Percentiles rank a stretch among this genome's conserved stretches.
Conservation (phyloP, 1,140 invertebrate species). For the Akabosia matsudoensis region DNA sequence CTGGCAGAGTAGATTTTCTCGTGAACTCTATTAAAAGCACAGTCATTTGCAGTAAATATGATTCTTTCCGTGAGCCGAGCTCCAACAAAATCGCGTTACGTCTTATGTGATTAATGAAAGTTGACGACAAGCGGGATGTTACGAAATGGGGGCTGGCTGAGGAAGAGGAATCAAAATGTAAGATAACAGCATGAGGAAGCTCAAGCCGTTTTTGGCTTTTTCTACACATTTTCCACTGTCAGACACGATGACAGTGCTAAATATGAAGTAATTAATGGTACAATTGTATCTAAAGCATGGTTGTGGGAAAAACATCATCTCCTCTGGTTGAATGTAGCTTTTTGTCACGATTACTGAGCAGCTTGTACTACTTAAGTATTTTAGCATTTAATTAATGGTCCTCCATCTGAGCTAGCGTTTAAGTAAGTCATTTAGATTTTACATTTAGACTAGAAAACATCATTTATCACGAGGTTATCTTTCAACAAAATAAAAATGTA, state of each 20-base stretch:
- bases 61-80: not conserved
- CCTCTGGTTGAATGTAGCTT: not conserved
- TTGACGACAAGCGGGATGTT: slow-evolving; percentile 12
- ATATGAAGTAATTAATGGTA: slow-evolving; percentile 19
- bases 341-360: not conserved
- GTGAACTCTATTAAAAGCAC: not conserved
- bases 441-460: too few species aligned
- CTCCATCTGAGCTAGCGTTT: too few species aligned
- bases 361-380: too few species aligned
- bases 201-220: not conserved
- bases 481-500: too few species aligned
- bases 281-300: slow-evolving; percentile 13
- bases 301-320: not conserved
- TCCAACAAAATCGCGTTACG: not conserved
- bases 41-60: not conserved
- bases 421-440: too few species aligned
- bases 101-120: slow-evolving; percentile 14
- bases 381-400: too few species aligned
- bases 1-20: too few species aligned
- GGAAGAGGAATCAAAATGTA: not conserved
- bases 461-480: too few species aligned
- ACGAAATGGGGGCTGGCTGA: slow-evolving; percentile 12
- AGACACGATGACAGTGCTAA: slow-evolving; percentile 18
- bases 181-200: not conserved
- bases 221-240: not conserved